Evolutionary conservation across 1,140 invertebrate species (phyloP).

Genomic region (Bactericera cockerelli): DNA sequence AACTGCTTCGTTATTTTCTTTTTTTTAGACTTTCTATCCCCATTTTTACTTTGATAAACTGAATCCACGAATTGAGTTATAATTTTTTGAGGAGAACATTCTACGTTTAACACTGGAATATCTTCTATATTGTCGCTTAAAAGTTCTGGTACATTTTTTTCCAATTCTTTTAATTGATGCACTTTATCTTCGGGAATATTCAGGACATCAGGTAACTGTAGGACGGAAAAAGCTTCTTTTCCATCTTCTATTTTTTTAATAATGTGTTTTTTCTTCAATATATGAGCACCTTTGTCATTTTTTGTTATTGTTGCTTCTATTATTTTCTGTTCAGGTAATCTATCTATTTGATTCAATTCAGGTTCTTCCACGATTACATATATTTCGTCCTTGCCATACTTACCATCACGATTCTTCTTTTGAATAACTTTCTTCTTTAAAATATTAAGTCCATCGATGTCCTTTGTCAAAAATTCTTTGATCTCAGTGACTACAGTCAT

Average conservation of each 20-base stretch:
- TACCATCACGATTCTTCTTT: background rate
- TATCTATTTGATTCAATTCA: background rate
- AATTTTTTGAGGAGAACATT: background rate
- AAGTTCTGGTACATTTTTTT: background rate
- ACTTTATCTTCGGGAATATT: background rate
- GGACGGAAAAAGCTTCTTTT: constrained; percentile 1
- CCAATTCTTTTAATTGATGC: background rate
- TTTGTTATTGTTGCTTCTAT: background rate
- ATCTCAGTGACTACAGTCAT: background rate
- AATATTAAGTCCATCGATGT: constrained; percentile 1
- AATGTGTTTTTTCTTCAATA: background rate
- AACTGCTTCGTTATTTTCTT: constrained; percentile 9
- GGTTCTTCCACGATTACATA: constrained; percentile 1
- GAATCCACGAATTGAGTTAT: background rate
- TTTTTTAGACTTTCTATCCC: background rate
- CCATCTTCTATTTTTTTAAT: background rate
- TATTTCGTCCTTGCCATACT: background rate
- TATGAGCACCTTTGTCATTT: background rate
- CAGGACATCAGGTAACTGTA: background rate
- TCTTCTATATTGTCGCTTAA: background rate
- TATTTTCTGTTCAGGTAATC: background rate
- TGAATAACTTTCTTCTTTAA: background rate
- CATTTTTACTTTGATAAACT: background rate
- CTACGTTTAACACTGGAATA: background rate
- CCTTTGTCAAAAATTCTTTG: constrained; percentile 3